Conservation (phyloP, 2,888 invertebrate genomes). For the Aphrophora alni region DNA sequence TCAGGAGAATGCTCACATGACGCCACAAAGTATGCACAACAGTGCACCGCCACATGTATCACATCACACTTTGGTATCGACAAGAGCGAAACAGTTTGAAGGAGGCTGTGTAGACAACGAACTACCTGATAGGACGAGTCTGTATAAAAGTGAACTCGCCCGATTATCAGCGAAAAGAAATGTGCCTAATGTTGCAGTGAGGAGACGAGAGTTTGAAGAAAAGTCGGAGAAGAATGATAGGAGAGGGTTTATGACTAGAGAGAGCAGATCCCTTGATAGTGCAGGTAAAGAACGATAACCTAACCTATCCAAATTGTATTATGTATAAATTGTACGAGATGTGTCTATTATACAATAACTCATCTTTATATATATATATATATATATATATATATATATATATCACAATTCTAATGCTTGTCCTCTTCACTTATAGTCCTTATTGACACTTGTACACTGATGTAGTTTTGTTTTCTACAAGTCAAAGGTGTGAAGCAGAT, state of each 20-base stretch:
- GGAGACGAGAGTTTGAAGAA: constrained; percentile 73
- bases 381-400: too few relatives aligned
- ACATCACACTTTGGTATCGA: constrained; percentile 65
- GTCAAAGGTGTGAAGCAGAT: too few relatives aligned
- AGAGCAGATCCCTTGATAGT: constrained; percentile 64
- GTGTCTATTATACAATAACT: too few relatives aligned
- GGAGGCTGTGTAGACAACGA: constrained; percentile 64
- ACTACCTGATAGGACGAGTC: constrained; percentile 68
- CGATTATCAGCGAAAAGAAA: constrained; percentile 70
- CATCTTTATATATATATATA: too few relatives aligned
- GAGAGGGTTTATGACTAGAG: constrained; percentile 58
- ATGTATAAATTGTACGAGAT: too few relatives aligned
- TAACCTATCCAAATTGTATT: too few relatives aligned
- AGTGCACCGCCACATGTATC: constrained; percentile 11
- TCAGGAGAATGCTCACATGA: constrained; percentile 58
- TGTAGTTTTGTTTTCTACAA: too few relatives aligned
- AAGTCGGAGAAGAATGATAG: constrained; percentile 44
- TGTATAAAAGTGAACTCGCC: constrained; percentile 67
- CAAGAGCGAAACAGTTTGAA: constrained; percentile 77
- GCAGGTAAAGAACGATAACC: constrained; percentile 50
- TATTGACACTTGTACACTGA: too few relatives aligned
- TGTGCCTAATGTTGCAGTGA: constrained; percentile 76
- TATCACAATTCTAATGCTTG: too few relatives aligned
- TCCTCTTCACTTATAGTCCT: too few relatives aligned
- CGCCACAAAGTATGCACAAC: constrained; percentile 8